Evolutionary conservation across 2,888 invertebrate species (phyloP), one percentile per base, ranked within the genome.

Genomic region (Pseudococcus longispinus): DNA sequence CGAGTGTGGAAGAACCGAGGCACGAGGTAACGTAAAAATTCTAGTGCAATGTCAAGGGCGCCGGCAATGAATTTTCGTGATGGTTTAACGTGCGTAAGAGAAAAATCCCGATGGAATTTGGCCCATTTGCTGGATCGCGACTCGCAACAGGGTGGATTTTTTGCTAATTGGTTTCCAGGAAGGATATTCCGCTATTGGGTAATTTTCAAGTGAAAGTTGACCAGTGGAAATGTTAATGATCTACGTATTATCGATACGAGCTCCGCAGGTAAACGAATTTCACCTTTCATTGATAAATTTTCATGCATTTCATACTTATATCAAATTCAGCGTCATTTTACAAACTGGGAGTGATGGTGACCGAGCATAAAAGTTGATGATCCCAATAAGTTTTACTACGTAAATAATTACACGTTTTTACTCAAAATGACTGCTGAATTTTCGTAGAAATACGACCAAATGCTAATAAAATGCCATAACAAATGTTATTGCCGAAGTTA

Each of bases 1-100:
- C 15, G 13, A 23, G 65, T 26, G 65, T 65, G 65, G 51, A 51
- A 51, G 51, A 51, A 51, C 51, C 51, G n/a, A 65, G 65, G 65
- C 26, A 65, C 65, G 26, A 65, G 65, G 26, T 65, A 13, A 65
- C 9, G 65, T 65, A 65, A 11, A 65, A 65, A 26, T 65, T 65
- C 65, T 23, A 65, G 65, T 65, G 65, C 65, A 65, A 65, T 65
- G 65, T 65, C 65, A 65, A 65, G 65, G 65, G 65, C 65, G 26
- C 3, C 1, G 51, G n/a, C 51, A 51, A 65, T 65, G 65, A 65
- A 65, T 26, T 65, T 65, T 65, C 26, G 6, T 65, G 0, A 51
- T 46, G 15, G 13, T 46, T 46, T 13, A 46, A 65, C 26, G 2
- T 6, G 26, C 26, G 20, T 26, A 26, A 9, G 65, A 8, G 23